These are phyloP conservation scores for Megaceryle torquata DNA, from an alignment of 2,113 vertebrate species.

Conservation along the genomic window DNA sequence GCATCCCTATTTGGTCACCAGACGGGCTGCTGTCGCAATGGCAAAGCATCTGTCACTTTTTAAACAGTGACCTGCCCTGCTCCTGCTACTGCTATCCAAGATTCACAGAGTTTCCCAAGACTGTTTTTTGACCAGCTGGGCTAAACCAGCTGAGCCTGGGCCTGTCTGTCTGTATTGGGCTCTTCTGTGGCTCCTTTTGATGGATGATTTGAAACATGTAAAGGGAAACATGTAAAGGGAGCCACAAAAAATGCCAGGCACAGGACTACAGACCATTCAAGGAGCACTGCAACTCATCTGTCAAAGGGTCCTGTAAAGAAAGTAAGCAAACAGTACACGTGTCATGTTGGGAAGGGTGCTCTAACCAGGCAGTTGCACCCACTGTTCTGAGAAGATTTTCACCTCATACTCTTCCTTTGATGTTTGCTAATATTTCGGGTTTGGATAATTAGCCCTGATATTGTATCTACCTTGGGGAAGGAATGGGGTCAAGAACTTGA, in stretches of 20 bases:
- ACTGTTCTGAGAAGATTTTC: not conserved
- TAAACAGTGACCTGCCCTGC: not conserved
- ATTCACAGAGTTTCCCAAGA: not conserved
- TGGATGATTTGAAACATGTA: not conserved
- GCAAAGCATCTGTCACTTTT: slow-evolving; percentile 2
- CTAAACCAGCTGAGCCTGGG: not conserved
- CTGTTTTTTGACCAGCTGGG: not conserved
- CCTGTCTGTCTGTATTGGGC: not conserved
- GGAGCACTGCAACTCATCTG: not conserved
- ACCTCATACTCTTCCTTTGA: not conserved
- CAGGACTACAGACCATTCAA: not conserved
- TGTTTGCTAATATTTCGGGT: not conserved
- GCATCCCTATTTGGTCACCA: not conserved
- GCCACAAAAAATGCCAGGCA: not conserved
- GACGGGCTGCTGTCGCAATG: not conserved
- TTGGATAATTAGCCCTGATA: not conserved
- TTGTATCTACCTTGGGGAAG: not conserved
- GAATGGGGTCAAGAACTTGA: not conserved
- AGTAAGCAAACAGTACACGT: not conserved
- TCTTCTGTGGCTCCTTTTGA: not conserved
- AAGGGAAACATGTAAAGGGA: not conserved
- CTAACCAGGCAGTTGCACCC: not conserved
- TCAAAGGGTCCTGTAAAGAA: not conserved
- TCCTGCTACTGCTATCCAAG: not conserved
- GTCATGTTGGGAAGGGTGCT: not conserved